Percentiles rank a stretch among this genome's conserved stretches.
phyloP scores from a whole-genome alignment of 2,113 vertebrate species.

The Semnornis frantzii region DNA sequence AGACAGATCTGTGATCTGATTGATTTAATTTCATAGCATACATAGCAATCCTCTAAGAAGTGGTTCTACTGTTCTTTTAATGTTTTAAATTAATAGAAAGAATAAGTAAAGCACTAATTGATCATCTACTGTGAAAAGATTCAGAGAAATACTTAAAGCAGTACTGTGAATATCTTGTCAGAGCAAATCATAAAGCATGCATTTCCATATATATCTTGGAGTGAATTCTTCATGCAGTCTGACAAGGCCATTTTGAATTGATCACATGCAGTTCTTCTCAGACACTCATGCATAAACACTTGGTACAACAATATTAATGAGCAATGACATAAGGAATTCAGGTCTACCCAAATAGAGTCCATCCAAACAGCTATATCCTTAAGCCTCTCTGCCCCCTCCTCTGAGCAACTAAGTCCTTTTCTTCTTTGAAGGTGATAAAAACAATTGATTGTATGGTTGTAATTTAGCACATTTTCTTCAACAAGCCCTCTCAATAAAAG shows the following conservation, averaged over 20 bases:
- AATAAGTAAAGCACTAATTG: constrained; percentile 34
- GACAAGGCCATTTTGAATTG: constrained; percentile 43
- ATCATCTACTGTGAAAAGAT: constrained; percentile 18
- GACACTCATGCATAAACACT: constrained; percentile 61
- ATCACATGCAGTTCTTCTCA: constrained; percentile 38
- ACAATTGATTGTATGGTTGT: not conserved
- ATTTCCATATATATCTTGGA: not conserved
- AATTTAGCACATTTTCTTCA: not conserved
- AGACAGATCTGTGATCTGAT: not conserved
- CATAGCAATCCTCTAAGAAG: not conserved
- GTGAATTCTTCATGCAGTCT: constrained; percentile 35
- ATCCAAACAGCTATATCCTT: not conserved
- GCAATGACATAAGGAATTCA: constrained; percentile 59
- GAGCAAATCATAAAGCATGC: constrained; percentile 23
- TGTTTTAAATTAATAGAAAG: not conserved
- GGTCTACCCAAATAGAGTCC: constrained; percentile 33
- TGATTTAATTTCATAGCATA: not conserved
- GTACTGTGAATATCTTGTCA: constrained; percentile 47
- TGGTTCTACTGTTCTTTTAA: not conserved
- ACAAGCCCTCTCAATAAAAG: not conserved
- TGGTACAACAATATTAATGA: constrained; percentile 55
- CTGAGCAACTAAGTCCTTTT: not conserved
- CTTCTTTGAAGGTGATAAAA: not conserved
- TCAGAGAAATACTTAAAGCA: constrained; percentile 25
- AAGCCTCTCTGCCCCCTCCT: not conserved